phyloP scores from a whole-genome alignment of 37 sponge, comb jelly and placozoan genomes.

The Crambe crambe region DNA sequence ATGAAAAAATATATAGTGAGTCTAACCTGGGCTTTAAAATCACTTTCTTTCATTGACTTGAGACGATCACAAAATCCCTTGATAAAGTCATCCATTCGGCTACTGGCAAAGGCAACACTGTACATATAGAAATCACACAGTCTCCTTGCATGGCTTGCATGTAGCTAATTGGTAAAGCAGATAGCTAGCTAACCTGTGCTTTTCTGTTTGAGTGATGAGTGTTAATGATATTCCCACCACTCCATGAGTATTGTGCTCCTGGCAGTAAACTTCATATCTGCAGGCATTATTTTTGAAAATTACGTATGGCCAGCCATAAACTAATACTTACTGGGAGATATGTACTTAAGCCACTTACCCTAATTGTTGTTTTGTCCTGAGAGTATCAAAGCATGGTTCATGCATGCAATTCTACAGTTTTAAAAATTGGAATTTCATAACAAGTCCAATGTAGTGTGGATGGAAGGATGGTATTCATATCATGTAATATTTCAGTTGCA shows the following conservation, averaged over 20 bases:
- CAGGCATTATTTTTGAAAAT: too few relatives aligned
- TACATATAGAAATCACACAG: not conserved
- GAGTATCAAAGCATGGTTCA: conserved; percentile 78
- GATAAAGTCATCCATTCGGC: conserved; percentile 49
- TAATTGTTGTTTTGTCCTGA: conserved; percentile 79
- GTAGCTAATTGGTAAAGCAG: not conserved
- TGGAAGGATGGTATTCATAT: not conserved
- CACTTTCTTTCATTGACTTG: not conserved
- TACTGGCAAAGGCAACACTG: conserved; percentile 36
- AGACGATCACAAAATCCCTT: conserved; percentile 19
- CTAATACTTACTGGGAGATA: too few relatives aligned
- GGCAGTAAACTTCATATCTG: conserved; percentile 70
- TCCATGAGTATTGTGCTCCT: conserved; percentile 53
- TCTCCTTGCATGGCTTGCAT: not conserved
- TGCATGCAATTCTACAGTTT: conserved; percentile 34
- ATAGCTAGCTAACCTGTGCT: conserved; percentile 58
- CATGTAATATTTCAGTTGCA: not conserved
- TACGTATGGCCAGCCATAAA: too few relatives aligned
- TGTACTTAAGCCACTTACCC: conserved; percentile 75
- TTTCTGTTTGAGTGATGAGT: conserved; percentile 70
- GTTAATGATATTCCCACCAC: conserved; percentile 75
- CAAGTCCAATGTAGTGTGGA: not conserved
- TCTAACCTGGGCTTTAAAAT: conserved; percentile 40
- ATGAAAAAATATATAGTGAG: too few relatives aligned
- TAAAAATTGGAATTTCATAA: too few relatives aligned